Evolutionary conservation across 2,888 invertebrate species (phyloP), one percentile per base, ranked within the genome.

Genomic region (Amphiduros pacificus): DNA sequence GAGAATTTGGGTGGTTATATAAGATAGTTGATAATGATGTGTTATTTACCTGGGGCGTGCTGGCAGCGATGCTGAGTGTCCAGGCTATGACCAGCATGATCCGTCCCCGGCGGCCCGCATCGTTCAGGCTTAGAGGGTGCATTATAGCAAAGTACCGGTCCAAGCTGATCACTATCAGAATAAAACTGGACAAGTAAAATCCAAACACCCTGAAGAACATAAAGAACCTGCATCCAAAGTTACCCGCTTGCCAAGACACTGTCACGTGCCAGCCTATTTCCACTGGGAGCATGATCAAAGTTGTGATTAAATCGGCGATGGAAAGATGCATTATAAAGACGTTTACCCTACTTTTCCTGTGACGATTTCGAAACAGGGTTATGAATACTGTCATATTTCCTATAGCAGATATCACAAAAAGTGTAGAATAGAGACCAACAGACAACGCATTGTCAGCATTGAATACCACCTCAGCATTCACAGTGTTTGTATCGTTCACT

Each of bases 401-500:
- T 4, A 55, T 29, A 22, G 60, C 63, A 24, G 63, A 60, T 24
- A 63, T 56, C 2, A 60, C 54, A 51, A 63, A 63, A 20, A 63
- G 28, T 32, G 59, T 59, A 2, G 91, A 91, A 82, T 94, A 94
- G 64, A 90, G 90, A 28, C 88, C 87, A 68, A 95, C 92, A 20
- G 92, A 90, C 58, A 94, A 86, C 76, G 89, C 85, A 77, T 93
- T 92, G 0, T 92, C 92, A 69, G 91, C 89, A 80, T 93, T 93
- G 80, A 94, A 94, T 32, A 86, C 85, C 92, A 94, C 92, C 73
- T 92, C 91, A n/a, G n/a, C n/a, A n/a, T n/a, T n/a, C n/a, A n/a
- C n/a, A n/a, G n/a, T n/a, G n/a, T n/a, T n/a, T n/a, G n/a, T n/a
- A n/a, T n/a, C n/a, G n/a, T n/a, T n/a, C n/a, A n/a, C n/a, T n/a